Conservation (phyloP, 2,797 vertebrate genomes). For the Chiloscyllium punctatum region DNA sequence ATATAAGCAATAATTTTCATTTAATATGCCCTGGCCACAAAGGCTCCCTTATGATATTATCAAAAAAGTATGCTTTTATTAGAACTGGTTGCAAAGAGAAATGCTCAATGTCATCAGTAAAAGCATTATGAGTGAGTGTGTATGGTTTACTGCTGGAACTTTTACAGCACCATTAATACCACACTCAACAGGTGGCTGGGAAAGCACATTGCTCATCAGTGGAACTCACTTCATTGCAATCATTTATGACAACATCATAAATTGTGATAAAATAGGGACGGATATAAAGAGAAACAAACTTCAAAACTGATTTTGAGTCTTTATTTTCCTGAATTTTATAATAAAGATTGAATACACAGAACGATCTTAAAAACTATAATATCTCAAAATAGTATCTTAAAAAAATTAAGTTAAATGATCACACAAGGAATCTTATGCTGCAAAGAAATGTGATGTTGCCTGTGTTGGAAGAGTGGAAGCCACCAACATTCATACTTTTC, state of each 20-base stretch:
- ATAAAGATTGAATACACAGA: neutral
- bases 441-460: neutral
- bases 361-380: neutral
- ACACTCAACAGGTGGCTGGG: neutral
- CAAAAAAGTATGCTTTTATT: neutral
- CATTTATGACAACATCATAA: neutral
- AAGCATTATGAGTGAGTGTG: neutral
- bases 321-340: neutral
- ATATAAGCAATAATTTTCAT: neutral
- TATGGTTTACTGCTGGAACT: neutral
- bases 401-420: neutral
- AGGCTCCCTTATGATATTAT: neutral
- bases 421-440: neutral
- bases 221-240: neutral
- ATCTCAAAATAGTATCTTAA: neutral
- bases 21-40: neutral
- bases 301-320: neutral
- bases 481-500: neutral
- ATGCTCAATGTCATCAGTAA: neutral
- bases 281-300: neutral
- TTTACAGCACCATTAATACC: neutral
- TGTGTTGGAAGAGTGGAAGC: neutral
- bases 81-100: neutral
- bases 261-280: neutral
- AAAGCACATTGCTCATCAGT: neutral